These are phyloP conservation scores for Tipula helvola DNA, from an alignment of 2,888 invertebrate species.

Conservation along the genomic window DNA sequence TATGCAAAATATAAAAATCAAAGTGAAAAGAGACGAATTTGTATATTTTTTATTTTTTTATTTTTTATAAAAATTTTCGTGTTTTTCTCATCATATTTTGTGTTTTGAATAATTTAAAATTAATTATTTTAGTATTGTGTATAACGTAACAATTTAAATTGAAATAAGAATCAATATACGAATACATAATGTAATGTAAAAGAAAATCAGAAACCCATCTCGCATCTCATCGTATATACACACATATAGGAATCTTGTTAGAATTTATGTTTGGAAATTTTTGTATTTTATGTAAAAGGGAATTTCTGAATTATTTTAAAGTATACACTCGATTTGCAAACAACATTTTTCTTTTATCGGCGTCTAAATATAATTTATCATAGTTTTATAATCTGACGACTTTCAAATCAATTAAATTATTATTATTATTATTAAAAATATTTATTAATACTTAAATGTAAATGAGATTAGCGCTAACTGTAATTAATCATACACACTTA, in stretches of 20 bases:
- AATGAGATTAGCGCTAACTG: neutral
- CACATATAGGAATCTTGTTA: neutral
- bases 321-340: neutral
- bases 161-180: neutral
- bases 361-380: neutral
- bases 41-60: neutral
- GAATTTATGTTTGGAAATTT: neutral
- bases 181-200: neutral
- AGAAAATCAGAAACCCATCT: neutral
- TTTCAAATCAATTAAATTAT: neutral
- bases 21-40: neutral
- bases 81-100: conserved; percentile 9
- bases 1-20: neutral
- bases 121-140: neutral
- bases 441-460: neutral
- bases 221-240: neutral
- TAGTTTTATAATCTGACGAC: neutral
- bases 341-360: neutral
- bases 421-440: neutral
- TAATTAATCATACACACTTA: neutral
- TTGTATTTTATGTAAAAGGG: neutral
- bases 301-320: neutral
- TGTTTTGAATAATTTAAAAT: conserved; percentile 9
- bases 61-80: neutral
- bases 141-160: neutral